Evolutionary conservation across 1,140 invertebrate genomes (phyloP).

Genomic region (Araneus ventricosus): DNA sequence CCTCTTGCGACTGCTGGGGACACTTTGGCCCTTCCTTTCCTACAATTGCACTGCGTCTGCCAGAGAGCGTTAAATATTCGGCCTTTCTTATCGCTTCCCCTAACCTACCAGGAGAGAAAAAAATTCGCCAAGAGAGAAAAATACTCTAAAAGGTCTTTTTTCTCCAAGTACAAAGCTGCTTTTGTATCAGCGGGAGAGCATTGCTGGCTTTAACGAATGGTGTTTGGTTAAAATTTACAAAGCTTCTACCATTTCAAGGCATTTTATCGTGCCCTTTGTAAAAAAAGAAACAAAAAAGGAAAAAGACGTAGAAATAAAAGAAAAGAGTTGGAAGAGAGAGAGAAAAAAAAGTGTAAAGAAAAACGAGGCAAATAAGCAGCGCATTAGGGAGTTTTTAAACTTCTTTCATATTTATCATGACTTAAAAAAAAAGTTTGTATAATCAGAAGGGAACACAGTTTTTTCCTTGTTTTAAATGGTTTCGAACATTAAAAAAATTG

Average conservation of each 20-base stretch:
- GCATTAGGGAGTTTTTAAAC: conserved; percentile 5
- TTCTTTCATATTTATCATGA: conserved; percentile 7
- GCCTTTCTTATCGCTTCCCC: background rate
- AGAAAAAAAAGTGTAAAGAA: background rate
- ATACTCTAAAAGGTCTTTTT: background rate
- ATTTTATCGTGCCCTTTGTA: background rate
- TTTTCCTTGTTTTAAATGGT: background rate
- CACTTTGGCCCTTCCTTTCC: conserved; percentile 22
- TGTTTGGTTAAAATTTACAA: conserved; percentile 31
- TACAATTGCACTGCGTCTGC: background rate
- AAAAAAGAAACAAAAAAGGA: conserved; percentile 9
- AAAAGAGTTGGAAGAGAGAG: background rate
- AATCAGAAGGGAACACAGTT: background rate
- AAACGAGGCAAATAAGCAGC: conserved; percentile 5
- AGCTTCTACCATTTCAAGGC: background rate
- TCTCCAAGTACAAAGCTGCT: background rate
- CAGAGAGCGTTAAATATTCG: conserved; percentile 14
- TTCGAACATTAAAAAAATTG: background rate
- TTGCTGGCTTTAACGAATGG: conserved; percentile 23
- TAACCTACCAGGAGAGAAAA: background rate
- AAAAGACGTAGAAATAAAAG: background rate
- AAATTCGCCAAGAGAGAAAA: background rate
- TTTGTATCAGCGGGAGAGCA: background rate
- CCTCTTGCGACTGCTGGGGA: conserved; percentile 31
- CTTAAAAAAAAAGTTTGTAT: background rate